phyloP scores from a whole-genome alignment of 2,888 invertebrate species.

The Mesoligia furuncula region DNA sequence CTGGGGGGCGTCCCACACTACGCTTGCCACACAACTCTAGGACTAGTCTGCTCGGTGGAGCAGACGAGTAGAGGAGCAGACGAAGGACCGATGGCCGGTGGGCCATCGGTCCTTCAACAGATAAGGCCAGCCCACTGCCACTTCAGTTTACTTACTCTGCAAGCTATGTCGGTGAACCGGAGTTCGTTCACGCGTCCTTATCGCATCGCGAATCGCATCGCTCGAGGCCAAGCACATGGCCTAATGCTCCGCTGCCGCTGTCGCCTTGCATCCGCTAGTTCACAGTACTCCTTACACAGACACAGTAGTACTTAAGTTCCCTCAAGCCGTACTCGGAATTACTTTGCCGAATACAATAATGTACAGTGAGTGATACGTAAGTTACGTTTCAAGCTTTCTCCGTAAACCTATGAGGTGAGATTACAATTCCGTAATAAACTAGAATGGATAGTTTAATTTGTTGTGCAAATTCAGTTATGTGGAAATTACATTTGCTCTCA shows the following conservation, averaged over 20 bases:
- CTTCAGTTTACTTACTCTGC: too few species aligned
- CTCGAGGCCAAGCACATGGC: background rate
- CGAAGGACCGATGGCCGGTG: too few species aligned
- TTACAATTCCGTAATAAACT: conserved; percentile 2
- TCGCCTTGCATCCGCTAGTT: background rate
- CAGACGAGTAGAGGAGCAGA: too few species aligned
- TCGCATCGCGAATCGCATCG: background rate
- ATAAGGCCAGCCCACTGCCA: too few species aligned
- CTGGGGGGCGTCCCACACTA: too few species aligned
- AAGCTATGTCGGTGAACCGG: too few species aligned
- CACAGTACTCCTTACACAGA: conserved; percentile 22
- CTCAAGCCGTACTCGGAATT: conserved; percentile 40
- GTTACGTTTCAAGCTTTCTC: background rate
- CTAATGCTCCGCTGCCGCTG: background rate
- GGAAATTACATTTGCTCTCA: background rate
- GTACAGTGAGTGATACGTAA: conserved; percentile 35
- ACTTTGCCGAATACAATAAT: conserved; percentile 49
- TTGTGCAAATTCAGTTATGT: background rate
- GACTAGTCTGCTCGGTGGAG: too few species aligned
- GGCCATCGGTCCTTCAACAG: too few species aligned
- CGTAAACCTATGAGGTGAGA: background rate
- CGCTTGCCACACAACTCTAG: too few species aligned
- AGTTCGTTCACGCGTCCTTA: background rate
- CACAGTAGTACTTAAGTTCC: conserved; percentile 46
- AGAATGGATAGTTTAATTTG: conserved; percentile 6